Evolutionary conservation across 2,888 invertebrate genomes (phyloP), one percentile per base, ranked within the genome.

Genomic region (Tolmerus cingulatus): DNA sequence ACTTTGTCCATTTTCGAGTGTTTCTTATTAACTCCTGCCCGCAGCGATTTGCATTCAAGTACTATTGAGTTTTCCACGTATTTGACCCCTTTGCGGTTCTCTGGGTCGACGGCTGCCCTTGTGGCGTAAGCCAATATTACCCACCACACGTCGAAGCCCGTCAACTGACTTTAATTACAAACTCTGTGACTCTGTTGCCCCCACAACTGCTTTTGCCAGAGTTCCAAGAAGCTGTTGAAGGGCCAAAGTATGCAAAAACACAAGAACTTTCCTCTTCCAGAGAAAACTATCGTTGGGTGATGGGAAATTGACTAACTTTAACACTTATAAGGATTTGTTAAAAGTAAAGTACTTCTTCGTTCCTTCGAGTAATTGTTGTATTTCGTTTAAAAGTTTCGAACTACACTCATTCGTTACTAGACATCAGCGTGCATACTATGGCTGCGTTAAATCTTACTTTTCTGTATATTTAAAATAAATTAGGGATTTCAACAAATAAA

Each of bases 31-130:
- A 27, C 19, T 19, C 23, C 9, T 2, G 66, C 19, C 66, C 12
- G 23, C 23, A 46, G 1, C 66, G 23, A 66, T 66, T 66, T 19
- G 12, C 66, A 19, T 23, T 66, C 66, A 12, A 55, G 19, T 66
- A 12, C 27, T 66, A 66, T 66, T 66, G 66, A 66, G 12, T 66
- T 23, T 66, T 66, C 19, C 66, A 66, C 66, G 66, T 66, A 66
- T 66, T 66, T 66, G 66, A 27, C 66, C 40, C 77, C 77, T 77
- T 27, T 81, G 78, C 19, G 78, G 78, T 55, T 81, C 81, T 81
- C 81, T 81, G 81, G 81, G 81, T 81, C 81, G 81, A 81, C 55
- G 81, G 81, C 81, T 81, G 81, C 81, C 81, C 81, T 81, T 81
- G 81, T 81, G 51, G 51, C 55, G 34, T 30, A 81, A 81, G 81